Base-by-base conservation (phyloP, 2,888 invertebrate genomes). In the Ceratothoa steindachneri region DNA sequence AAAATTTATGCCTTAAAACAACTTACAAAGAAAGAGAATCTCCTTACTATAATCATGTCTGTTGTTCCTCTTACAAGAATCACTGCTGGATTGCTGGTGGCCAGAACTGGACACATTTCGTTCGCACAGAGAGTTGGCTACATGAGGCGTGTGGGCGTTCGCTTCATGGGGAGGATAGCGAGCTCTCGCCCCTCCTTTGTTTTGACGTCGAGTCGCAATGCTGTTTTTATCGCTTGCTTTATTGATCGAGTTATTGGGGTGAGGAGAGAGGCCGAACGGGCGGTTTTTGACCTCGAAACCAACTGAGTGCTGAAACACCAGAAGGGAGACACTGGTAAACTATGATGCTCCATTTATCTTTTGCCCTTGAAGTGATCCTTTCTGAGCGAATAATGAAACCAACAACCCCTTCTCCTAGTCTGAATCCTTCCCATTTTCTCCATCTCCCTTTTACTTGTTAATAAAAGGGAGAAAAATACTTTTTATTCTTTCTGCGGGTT, bases 191-290 rank as follows among this genome's bases (percentile, higher is more conserved):
- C 22, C 19, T 24, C 22, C 9, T 3, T 24, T 60, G 24, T 60
- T 60, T 7, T 60, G 60, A 24, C 60, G n/a, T 12, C 60, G 60
- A 24, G 22, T 60, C 27, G 60, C n/a, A 7, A n/a, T 60, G 9
- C 60, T 60, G 60, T 60, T 60, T 3, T 60, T 60, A 60, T 60
- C 60, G 24, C 60, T 60, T 1, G 60, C 2, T 24, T 60, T 60
- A 60, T 60, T 60, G 60, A 60, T 60, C 27, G 60, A 24, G 60
- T 60, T 60, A 60, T 1, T 24, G 27, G 60, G 27, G 27, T 24
- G 24, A 1, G 60, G 1, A 22, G 60, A 9, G 7, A 60, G 22
- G 12, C 24, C 24, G 24, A 60, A 60, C 12, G n/a, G 19, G 12
- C 27, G n/a, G 24, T 60, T 60, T 60, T 41, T 41, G 41, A 9